Conservation (phyloP, 1,140 invertebrate species). For the Antheraea pernyi region DNA sequence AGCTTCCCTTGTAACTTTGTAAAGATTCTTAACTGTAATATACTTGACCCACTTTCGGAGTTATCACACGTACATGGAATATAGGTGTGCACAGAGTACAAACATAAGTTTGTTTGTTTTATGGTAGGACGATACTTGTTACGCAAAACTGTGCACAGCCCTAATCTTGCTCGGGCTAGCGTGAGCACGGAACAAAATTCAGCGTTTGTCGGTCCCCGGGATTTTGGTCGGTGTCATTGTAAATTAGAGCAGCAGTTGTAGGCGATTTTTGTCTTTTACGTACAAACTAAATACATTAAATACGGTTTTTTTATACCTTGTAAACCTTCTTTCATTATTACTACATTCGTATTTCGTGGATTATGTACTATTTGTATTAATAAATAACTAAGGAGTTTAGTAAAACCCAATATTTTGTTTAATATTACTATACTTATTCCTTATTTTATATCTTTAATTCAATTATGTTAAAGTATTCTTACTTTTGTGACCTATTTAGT, state of each 20-base stretch:
- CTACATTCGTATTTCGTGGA: too few relatives aligned
- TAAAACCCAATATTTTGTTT: too few relatives aligned
- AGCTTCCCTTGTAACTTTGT: neutral
- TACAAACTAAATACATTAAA: too few relatives aligned
- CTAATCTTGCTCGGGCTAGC: slow-evolving; percentile 37
- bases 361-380: too few relatives aligned
- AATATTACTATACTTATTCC: too few relatives aligned
- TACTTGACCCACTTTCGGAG: slow-evolving; percentile 11
- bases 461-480: too few relatives aligned
- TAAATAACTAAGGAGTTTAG: too few relatives aligned
- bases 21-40: slow-evolving; percentile 3
- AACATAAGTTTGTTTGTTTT: slow-evolving; percentile 29
- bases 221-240: slow-evolving; percentile 20
- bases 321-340: too few relatives aligned
- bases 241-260: neutral
- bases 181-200: slow-evolving; percentile 34
- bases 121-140: slow-evolving; percentile 29
- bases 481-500: too few relatives aligned
- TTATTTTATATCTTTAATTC: too few relatives aligned
- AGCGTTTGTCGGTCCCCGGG: slow-evolving; percentile 20
- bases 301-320: too few relatives aligned
- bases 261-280: too few relatives aligned
- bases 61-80: neutral
- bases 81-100: slow-evolving; percentile 19
- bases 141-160: slow-evolving; percentile 18